Percentiles rank a stretch among this genome's conserved stretches.
These are phyloP conservation scores for Arion vulgaris DNA, from an alignment of 1,140 invertebrate species.

Conservation along the genomic window DNA sequence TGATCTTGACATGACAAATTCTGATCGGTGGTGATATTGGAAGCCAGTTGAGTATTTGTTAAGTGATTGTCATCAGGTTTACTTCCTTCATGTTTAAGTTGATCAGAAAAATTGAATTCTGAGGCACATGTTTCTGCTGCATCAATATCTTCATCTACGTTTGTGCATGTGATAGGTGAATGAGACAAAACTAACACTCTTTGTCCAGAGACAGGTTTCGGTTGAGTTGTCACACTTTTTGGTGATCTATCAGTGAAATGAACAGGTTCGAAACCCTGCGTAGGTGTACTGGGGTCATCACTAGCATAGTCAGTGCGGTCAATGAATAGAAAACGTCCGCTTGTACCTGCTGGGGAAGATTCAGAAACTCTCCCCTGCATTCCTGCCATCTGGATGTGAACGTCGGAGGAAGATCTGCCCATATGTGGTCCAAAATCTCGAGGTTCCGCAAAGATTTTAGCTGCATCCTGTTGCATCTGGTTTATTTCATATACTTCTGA, in stretches of 20 bases:
- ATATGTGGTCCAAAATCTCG: conserved; percentile 34
- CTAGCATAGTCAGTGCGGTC: neutral
- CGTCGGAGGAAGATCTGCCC: conserved; percentile 25
- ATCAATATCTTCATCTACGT: neutral
- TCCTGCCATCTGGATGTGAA: conserved; percentile 1
- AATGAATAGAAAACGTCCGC: neutral
- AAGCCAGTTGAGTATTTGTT: neutral
- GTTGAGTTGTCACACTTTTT: neutral
- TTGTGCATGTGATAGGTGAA: neutral
- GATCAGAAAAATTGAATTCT: neutral
- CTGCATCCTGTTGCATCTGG: conserved; percentile 22
- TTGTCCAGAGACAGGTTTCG: conserved; percentile 22
- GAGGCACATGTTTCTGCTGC: neutral
- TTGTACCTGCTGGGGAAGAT: conserved; percentile 8
- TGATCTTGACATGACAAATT: neutral
- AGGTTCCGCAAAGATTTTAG: conserved; percentile 13
- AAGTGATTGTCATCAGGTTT: neutral
- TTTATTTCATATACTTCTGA: conserved; percentile 20
- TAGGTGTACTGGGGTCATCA: conserved; percentile 3
- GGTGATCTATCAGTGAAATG: conserved; percentile 35
- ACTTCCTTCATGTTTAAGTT: neutral
- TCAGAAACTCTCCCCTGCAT: neutral
- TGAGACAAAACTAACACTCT: neutral
- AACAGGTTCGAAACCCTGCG: conserved; percentile 25
- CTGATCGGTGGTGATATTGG: neutral